A percentile compares a stretch with the other conserved stretches of the same genome.
phyloP scores from a whole-genome alignment of 2,113 vertebrate species.

The Phylloscopus trochilus region DNA sequence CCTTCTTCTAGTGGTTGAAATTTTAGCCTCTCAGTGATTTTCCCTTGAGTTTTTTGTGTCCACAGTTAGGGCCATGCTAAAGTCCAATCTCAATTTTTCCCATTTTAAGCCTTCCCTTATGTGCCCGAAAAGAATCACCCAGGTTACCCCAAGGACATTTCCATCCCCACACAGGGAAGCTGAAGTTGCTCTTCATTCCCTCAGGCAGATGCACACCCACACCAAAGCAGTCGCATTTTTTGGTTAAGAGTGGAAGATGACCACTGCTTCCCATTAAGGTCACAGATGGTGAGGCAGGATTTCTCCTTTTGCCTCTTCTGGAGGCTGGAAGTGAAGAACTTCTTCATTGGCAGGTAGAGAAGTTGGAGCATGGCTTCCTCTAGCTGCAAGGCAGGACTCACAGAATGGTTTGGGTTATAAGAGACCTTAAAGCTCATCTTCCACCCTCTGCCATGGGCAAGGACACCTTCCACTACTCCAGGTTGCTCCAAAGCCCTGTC shows the following conservation, averaged over 20 bases:
- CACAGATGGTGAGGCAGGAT: neutral
- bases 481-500: fast-evolving
- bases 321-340: neutral
- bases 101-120: neutral
- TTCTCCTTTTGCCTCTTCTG: neutral
- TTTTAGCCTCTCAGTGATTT: neutral
- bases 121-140: neutral
- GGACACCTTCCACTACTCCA: neutral
- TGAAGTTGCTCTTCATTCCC: neutral
- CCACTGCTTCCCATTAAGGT: neutral
- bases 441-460: neutral
- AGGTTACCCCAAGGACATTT: neutral
- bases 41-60: neutral
- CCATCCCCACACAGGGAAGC: neutral
- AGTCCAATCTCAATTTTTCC: neutral
- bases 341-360: neutral
- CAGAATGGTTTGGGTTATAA: neutral
- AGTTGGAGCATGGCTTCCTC: neutral
- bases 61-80: neutral
- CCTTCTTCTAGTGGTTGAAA: neutral
- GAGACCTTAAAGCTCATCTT: neutral
- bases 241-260: neutral
- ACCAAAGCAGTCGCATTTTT: neutral
- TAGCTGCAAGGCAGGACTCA: neutral
- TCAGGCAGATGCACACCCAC: neutral